Evolutionary conservation across 2,797 vertebrate species (phyloP), one percentile per base, ranked within the genome.

Genomic region (Lepus oiostolus): DNA sequence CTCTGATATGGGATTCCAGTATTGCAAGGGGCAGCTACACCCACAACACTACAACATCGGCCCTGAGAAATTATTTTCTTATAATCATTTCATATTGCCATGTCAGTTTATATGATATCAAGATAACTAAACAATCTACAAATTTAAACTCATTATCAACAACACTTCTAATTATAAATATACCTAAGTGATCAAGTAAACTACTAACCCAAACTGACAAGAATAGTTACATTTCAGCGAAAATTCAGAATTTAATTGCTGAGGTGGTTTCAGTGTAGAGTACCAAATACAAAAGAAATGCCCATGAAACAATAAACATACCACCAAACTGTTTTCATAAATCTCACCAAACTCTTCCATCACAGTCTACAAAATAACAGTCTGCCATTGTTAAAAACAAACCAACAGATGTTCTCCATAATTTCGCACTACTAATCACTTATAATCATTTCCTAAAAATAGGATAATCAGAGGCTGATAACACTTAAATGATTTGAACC

Each of bases 381-480:
- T 92, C 38, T 92, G 63, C 76, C 19, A 77, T 71, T 76, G 91
- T 71, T 87, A 67, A 90, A 93, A 88, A 84, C 24, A 68, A 91
- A 70, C 50, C 38, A 80, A 93, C 10, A 67, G 12, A 91, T 82
- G 14, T 86, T 88, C 67, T 85, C 35, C 68, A 38, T 76, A 91
- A 87, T 75, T 90, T 28, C 76, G 30, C 17, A 92, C 42, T 92
- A 21, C 50, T 50, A 42, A 26, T 79, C 50, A 79, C 4, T 65
- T 13, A 83, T 24, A 70, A 91, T 83, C 67, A 92, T 76, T 76
- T 92, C 35, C 75, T 74, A 50, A 83, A 91, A 92, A 81, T 35
- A 94, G 74, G 16, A 79, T 67, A 95, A 92, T 65, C n/a, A 93
- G 47, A 96, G 16, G 38, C 54, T 84, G 63, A 88, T 68, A 81